These are phyloP conservation scores for Eira barbara DNA, from an alignment of 2,113 vertebrate species.

Conservation along the genomic window DNA sequence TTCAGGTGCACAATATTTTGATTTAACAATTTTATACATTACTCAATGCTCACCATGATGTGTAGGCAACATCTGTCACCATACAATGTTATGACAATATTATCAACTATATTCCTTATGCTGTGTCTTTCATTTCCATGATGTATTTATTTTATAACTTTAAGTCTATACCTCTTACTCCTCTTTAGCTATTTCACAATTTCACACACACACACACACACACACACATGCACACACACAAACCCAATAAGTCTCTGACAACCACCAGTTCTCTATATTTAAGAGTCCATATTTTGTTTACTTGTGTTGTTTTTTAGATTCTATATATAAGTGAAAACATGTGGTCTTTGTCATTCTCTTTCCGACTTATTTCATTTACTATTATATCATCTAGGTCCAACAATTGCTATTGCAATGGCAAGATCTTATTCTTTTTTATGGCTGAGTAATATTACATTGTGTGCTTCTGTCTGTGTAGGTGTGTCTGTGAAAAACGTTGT, in stretches of 20 bases:
- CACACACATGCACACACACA: too few species aligned
- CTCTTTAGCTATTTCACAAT: not conserved
- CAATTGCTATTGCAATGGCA: not conserved
- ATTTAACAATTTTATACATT: not conserved
- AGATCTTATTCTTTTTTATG: not conserved
- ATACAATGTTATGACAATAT: not conserved
- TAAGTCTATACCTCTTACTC: not conserved
- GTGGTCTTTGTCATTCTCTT: not conserved
- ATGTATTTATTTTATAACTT: not conserved
- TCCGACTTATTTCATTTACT: not conserved
- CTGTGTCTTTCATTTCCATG: not conserved
- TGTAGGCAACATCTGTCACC: not conserved
- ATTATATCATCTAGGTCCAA: not conserved
- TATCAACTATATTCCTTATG: not conserved
- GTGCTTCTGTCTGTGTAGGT: not conserved
- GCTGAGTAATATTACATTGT: not conserved
- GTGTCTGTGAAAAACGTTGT: not conserved
- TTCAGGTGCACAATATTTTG: not conserved
- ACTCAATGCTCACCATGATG: not conserved
- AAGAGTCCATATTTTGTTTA: not conserved
- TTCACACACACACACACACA: too few species aligned
- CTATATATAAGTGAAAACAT: not conserved
- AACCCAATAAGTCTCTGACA: not conserved
- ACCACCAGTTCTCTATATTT: not conserved
- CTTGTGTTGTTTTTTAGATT: not conserved